phyloP scores from a whole-genome alignment of 1,140 invertebrate species.

The Macrotrachela quadricornifera region DNA sequence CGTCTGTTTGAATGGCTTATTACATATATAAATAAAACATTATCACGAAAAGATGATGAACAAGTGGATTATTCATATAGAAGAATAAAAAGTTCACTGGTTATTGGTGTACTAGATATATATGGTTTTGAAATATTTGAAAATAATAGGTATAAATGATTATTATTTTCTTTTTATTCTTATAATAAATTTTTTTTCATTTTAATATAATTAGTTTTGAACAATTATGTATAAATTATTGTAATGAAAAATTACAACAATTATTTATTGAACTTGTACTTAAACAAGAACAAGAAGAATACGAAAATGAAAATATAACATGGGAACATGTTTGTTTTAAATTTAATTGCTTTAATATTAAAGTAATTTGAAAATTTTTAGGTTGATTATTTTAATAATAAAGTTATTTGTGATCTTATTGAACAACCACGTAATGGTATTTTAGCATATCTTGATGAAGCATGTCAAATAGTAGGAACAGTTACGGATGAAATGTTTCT shows the following conservation, averaged over 20 bases:
- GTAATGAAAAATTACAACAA: constrained; percentile 86
- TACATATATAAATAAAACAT: constrained; percentile 59
- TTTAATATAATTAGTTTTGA: constrained; percentile 56
- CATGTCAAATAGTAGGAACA: constrained; percentile 75
- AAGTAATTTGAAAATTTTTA: constrained; percentile 9
- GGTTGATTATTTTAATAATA: constrained; percentile 63
- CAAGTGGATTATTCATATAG: constrained; percentile 31
- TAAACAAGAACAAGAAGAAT: constrained; percentile 87
- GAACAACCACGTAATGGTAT: constrained; percentile 75
- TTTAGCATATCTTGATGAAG: constrained; percentile 77
- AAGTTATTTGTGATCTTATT: constrained; percentile 65
- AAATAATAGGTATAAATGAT: constrained; percentile 41
- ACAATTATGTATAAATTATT: constrained; percentile 90
- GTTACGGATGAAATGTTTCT: constrained; percentile 67
- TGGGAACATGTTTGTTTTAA: constrained; percentile 6
- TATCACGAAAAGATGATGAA: constrained; percentile 30
- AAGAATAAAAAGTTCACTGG: constrained; percentile 32
- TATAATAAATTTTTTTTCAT: background rate
- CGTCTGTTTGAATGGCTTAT: constrained; percentile 78
- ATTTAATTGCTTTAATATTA: background rate
- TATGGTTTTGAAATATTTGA: constrained; percentile 95
- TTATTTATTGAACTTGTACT: constrained; percentile 82
- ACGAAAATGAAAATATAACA: constrained; percentile 60
- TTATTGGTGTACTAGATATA: constrained; percentile 85
- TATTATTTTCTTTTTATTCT: background rate